phyloP scores from a whole-genome alignment of 1,140 invertebrate genomes.

The Anoplophora glabripennis region DNA sequence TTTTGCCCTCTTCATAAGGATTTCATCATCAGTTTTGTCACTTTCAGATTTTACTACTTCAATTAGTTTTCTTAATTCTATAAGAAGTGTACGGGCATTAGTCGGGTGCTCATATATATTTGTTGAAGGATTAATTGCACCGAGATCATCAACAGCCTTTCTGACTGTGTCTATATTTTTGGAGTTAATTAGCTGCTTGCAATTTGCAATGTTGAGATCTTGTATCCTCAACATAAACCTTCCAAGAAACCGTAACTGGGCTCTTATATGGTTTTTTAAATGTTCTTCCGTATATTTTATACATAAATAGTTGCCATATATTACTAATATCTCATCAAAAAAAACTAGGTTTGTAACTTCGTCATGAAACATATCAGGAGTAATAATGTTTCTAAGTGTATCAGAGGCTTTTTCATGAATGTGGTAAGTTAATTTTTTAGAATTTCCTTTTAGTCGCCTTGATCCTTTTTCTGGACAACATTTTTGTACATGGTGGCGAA shows the following conservation, averaged over 20 bases:
- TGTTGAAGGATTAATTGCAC: too few species aligned
- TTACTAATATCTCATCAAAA: slow-evolving; percentile 4
- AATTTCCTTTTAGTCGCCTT: not conserved
- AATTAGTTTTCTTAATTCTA: not conserved
- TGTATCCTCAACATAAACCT: not conserved
- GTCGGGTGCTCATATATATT: too few species aligned
- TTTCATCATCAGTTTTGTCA: not conserved
- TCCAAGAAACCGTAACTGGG: not conserved
- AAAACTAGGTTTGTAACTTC: not conserved
- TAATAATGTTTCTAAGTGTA: not conserved
- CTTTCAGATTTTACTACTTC: slow-evolving; percentile 1
- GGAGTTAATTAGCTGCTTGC: not conserved
- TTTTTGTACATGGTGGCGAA: not conserved
- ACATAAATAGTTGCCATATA: not conserved
- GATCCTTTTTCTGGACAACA: slow-evolving; percentile 2
- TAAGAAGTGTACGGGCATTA: not conserved
- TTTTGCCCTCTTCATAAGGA: not conserved
- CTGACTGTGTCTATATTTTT: too few species aligned
- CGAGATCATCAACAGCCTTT: too few species aligned
- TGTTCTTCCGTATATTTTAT: slow-evolving; percentile 1
- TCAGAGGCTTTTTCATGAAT: slow-evolving; percentile 4
- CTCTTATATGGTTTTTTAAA: slow-evolving; percentile 1
- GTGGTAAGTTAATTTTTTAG: not conserved
- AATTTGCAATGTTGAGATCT: not conserved
- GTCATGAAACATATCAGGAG: slow-evolving; percentile 1